These are phyloP conservation scores for Aplocera efformata DNA, from an alignment of 2,888 invertebrate genomes.

Conservation along the genomic window DNA sequence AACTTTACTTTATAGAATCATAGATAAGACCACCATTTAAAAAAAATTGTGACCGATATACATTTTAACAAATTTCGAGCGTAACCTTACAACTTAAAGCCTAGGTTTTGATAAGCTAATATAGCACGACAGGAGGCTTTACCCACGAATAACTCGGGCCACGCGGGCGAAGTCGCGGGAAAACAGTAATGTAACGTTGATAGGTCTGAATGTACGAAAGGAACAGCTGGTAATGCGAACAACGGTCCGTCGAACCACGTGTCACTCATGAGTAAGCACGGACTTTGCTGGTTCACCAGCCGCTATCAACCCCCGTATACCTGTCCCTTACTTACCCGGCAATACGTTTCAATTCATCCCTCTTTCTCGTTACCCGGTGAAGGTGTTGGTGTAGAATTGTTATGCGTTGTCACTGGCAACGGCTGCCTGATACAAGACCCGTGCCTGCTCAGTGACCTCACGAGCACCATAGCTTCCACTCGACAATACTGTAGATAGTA, in stretches of 20 bases:
- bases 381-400: slow-evolving; percentile 66
- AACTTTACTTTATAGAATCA: too few species aligned
- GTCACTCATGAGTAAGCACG: slow-evolving; percentile 72
- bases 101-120: too few species aligned
- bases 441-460: slow-evolving; percentile 52
- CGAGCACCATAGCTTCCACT: slow-evolving; percentile 55
- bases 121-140: too few species aligned
- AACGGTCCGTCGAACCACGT: slow-evolving; percentile 50
- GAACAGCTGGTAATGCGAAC: slow-evolving; percentile 64
- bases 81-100: too few species aligned
- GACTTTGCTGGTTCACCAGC: slow-evolving; percentile 54
- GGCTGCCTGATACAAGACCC: slow-evolving; percentile 64
- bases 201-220: slow-evolving; percentile 8
- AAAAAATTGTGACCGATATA: too few species aligned
- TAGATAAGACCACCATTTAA: too few species aligned
- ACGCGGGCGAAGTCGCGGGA: too few species aligned
- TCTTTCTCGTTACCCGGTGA: slow-evolving; percentile 56
- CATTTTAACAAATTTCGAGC: too few species aligned
- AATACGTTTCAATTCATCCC: slow-evolving; percentile 36
- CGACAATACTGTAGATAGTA: slow-evolving; percentile 46
- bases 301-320: slow-evolving; percentile 54
- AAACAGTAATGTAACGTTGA: not conserved
- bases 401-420: slow-evolving; percentile 74
- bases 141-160: too few species aligned
- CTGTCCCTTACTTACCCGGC: slow-evolving; percentile 46